Evolutionary conservation across 2,113 vertebrate species (phyloP), one percentile per base, ranked within the genome.

Genomic region (Eretmochelys imbricata): DNA sequence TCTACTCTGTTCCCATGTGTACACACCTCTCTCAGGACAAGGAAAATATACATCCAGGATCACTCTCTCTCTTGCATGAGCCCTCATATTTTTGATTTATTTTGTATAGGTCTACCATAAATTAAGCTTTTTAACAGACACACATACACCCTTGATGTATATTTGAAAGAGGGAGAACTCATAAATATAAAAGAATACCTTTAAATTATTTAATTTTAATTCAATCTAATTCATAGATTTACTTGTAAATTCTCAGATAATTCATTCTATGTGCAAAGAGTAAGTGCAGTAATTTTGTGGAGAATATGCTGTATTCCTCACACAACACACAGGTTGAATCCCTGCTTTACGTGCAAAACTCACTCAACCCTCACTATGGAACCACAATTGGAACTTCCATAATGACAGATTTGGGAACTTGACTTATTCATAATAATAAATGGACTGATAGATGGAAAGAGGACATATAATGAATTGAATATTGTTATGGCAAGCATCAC

Each of bases 1-100:
- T 14, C 75, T 29, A n/a, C 42, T 84, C 35, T 84, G 11, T 53
- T 10, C 8, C 11, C 4, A 72, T 0, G 0, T 35, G 17, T n/a
- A 49, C 12, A 84, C 53, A 12, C 12, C 6, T 7, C 46, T 20
- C 62, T 38, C 19, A 19, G 46, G 82, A 88, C 17, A 35, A 90
- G 54, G 49, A 85, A 55, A 1, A 10, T 49, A 17, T 11, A 38
- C n/a, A 75, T 25, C 72, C 35, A 4, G 82, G 76, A 76, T 14
- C 54, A 2, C 59, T 19, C 5, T 55, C 54, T 55, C 5, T n/a
- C 72, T 78, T 42, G 42, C 42, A 81, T 69, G 35, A 14, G 35
- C 6, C 13, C 35, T 69, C 62, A 35, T n/a, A 38, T 20, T 72
- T 35, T 19, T 69, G 2, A 20, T n/a, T 46, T 78, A 78, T 3